Conservation (phyloP, 2,888 invertebrate species). For the Sphaerophoria taeniata region DNA sequence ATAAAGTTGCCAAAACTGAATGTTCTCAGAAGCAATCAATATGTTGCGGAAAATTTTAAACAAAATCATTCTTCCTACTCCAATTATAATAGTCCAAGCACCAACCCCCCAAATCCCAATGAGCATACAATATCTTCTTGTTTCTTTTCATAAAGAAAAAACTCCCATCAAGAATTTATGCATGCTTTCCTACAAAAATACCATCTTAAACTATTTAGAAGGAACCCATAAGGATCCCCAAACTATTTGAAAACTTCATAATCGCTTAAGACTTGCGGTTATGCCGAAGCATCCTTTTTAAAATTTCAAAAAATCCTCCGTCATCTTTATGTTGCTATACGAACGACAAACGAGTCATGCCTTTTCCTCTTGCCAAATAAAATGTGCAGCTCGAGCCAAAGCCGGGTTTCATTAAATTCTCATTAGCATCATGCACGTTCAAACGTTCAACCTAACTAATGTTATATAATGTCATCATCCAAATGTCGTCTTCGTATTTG, state of each 20-base stretch:
- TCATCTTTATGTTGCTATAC: constrained; percentile 39
- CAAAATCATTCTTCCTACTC: too few relatives aligned
- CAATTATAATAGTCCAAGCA: too few relatives aligned
- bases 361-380: constrained; percentile 27
- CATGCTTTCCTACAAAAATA: not conserved
- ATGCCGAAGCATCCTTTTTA: constrained; percentile 27
- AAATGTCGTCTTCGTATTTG: constrained; percentile 2
- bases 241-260: constrained; percentile 41
- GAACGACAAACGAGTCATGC: constrained; percentile 11
- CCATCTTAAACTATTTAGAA: constrained; percentile 1
- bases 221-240: not conserved
- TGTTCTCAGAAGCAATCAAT: too few relatives aligned
- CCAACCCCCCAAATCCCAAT: too few relatives aligned
- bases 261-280: constrained; percentile 28
- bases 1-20: too few relatives aligned
- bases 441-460: not conserved
- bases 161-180: not conserved
- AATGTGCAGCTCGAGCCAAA: constrained; percentile 45
- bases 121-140: too few relatives aligned
- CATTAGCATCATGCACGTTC: constrained; percentile 69
- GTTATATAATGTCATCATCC: constrained; percentile 14
- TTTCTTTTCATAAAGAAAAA: not conserved
- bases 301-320: constrained; percentile 23
- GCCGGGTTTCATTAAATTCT: constrained; percentile 72
- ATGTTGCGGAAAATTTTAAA: too few relatives aligned